These are phyloP conservation scores for Tenualosa ilisha DNA, from an alignment of 2,797 vertebrate genomes.

Conservation along the genomic window DNA sequence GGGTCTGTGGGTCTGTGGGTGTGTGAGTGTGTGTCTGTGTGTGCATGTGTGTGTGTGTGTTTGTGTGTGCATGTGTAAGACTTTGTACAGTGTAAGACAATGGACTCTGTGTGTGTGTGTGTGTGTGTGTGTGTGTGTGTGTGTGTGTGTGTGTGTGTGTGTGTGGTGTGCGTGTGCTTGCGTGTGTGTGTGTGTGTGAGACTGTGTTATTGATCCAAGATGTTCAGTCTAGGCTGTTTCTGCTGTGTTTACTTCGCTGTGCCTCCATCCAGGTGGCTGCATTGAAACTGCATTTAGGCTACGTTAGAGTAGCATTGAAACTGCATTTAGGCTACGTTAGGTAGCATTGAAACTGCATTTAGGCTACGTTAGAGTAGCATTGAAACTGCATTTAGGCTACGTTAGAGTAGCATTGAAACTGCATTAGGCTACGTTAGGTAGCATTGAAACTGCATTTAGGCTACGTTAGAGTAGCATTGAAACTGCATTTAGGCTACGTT, in stretches of 20 bases:
- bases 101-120: not conserved
- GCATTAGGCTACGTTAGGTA: no score
- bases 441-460: no score
- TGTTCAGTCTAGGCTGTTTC: not conserved
- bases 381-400: no score
- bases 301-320: no score
- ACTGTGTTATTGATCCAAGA: not conserved
- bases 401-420: no score
- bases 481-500: no score
- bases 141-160: not conserved
- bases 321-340: no score
- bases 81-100: not conserved
- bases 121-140: not conserved
- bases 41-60: not conserved
- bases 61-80: not conserved
- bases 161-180: not conserved
- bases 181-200: not conserved
- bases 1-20: constrained; percentile 34
- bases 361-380: no score
- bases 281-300: no score
- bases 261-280: no score
- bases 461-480: no score
- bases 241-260: not conserved
- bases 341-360: no score
- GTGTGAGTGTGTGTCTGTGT: not conserved